Percentiles rank a stretch among this genome's conserved stretches.
phyloP scores from a whole-genome alignment of 2,113 vertebrate genomes.

The Hirundichthys speculiger region DNA sequence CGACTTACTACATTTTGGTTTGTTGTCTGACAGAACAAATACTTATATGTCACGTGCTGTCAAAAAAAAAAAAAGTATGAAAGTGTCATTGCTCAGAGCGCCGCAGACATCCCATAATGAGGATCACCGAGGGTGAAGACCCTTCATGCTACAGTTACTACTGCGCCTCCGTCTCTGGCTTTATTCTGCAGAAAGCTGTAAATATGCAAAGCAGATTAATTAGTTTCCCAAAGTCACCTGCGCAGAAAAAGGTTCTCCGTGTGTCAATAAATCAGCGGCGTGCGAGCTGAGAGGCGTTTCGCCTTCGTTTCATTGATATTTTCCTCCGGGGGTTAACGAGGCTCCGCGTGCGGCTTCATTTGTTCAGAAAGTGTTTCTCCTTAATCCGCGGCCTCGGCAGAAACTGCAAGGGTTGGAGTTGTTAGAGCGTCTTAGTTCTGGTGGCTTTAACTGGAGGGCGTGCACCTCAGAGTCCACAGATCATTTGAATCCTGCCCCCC shows the following conservation, averaged over 20 bases:
- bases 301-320: conserved; percentile 48
- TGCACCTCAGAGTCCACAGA: conserved; percentile 44
- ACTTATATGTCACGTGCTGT: background rate
- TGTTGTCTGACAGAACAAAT: background rate
- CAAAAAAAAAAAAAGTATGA: background rate
- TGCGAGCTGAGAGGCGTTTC: conserved; percentile 8
- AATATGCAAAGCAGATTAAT: conserved; percentile 72
- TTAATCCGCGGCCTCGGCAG: conserved; percentile 51
- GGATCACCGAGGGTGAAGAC: conserved; percentile 16
- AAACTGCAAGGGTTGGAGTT: conserved; percentile 34
- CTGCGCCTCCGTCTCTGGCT: conserved; percentile 17
- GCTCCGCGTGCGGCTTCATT: conserved; percentile 45
- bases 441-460: conserved; percentile 55
- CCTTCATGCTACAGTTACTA: conserved; percentile 35
- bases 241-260: conserved; percentile 14
- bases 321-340: conserved; percentile 52
- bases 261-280: conserved; percentile 26
- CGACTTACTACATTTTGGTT: no score
- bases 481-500: conserved; percentile 51
- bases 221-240: conserved; percentile 64
- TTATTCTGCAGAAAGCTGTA: conserved; percentile 51
- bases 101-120: conserved; percentile 3
- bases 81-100: background rate
- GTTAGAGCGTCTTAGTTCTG: conserved; percentile 72
- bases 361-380: conserved; percentile 46